Evolutionary conservation across 2,113 vertebrate species (phyloP).

Genomic region (Phalacrocorax aristotelis): DNA sequence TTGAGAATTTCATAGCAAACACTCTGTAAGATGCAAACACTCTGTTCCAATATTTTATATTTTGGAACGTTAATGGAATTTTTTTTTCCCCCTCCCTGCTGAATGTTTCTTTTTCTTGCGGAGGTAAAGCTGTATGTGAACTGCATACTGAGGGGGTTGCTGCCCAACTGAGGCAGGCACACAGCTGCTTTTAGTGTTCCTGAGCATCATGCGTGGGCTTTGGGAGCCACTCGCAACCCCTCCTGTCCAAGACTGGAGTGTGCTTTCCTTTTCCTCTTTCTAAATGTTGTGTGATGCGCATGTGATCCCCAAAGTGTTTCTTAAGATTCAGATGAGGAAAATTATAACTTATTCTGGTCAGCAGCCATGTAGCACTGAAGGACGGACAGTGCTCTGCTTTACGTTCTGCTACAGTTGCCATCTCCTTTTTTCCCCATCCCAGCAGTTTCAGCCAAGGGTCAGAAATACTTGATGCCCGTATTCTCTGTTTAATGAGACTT

Average conservation of each 20-base stretch:
- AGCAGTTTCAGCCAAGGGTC: background rate
- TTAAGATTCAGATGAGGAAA: constrained; percentile 17
- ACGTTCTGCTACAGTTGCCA: constrained; percentile 3
- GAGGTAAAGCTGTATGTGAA: constrained; percentile 21
- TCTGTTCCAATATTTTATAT: background rate
- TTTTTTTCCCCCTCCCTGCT: background rate
- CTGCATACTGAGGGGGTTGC: background rate
- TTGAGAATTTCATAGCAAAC: constrained; percentile 13
- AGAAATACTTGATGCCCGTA: constrained; percentile 47
- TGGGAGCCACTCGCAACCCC: background rate
- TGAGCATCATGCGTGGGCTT: background rate
- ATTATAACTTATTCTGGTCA: constrained; percentile 31
- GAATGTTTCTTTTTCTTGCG: constrained; percentile 27
- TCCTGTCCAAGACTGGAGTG: background rate
- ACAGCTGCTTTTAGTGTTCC: background rate
- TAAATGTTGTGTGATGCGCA: background rate
- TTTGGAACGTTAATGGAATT: background rate
- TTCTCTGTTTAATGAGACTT: constrained; percentile 17
- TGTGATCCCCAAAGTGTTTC: background rate
- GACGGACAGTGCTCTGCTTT: constrained; percentile 16
- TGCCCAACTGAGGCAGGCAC: background rate
- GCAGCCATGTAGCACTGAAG: background rate
- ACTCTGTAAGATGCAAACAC: constrained; percentile 21
- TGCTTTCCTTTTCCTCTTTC: background rate
- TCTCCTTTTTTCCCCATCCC: background rate